Conservation (phyloP, 2,888 invertebrate species). For the Cactoblastis cactorum region DNA sequence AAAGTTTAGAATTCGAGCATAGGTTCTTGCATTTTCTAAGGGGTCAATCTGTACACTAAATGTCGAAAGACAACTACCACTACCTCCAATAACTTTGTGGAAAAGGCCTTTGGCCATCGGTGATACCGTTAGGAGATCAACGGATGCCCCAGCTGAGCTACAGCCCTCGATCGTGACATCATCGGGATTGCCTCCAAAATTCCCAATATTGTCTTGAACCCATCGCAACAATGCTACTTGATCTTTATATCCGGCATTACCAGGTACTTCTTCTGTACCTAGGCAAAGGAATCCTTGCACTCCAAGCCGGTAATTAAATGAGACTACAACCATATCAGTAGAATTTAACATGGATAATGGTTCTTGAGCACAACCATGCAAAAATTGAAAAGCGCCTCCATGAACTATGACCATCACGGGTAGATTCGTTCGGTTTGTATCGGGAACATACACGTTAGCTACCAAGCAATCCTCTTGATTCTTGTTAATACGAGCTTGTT, state of each 20-base stretch:
- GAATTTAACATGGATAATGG: constrained; percentile 21
- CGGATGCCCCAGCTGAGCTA: background rate
- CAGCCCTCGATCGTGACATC: too few species aligned
- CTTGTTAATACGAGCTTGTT: constrained; percentile 23
- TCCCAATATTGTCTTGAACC: constrained; percentile 32
- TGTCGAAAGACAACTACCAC: constrained; percentile 34
- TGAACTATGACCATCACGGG: constrained; percentile 56
- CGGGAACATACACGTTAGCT: too few species aligned
- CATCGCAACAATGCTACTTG: constrained; percentile 33
- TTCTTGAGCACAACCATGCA: background rate
- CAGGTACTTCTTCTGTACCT: too few species aligned
- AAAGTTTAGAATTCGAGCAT: constrained; percentile 31
- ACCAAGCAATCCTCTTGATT: constrained; percentile 32
- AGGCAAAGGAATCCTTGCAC: constrained; percentile 31
- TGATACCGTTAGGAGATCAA: constrained; percentile 6
- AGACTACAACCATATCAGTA: constrained; percentile 18
- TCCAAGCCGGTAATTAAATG: constrained; percentile 21
- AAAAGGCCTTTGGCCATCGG: constrained; percentile 23
- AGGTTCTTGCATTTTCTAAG: constrained; percentile 32
- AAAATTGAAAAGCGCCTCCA: too few species aligned
- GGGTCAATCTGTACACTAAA: constrained; percentile 38
- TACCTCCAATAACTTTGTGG: constrained; percentile 31
- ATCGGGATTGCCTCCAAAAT: too few species aligned
- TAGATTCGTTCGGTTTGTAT: constrained; percentile 20
- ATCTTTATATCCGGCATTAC: constrained; percentile 38